Base-by-base conservation (phyloP, 2,888 invertebrate species). In the Boloria euphrosyne region DNA sequence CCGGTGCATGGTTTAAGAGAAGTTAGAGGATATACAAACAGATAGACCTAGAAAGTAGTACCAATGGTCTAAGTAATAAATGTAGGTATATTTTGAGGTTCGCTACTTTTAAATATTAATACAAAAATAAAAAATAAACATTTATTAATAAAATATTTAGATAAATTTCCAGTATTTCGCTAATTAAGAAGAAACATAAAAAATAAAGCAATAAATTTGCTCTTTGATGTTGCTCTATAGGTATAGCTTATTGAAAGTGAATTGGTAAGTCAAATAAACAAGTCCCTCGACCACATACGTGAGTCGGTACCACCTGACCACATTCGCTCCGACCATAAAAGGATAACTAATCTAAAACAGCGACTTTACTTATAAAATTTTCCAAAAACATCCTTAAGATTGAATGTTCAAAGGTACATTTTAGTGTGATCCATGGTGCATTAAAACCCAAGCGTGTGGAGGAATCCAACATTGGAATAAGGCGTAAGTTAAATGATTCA, bases 381-480 rank as follows among this genome's bases (percentile, higher is more conserved):
- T 47, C 49, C 2, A 63, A 71, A 72, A 55, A 5, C 16, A 53
- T 46, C 64, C 52, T 58, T 61, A 61, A 49, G 1, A 0, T 4
- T 38, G 46, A 3, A 4, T 13, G 13, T 10, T 7, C 6, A 52
- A 69, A 64, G 58, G 69, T 66, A 22, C 7, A 69, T 38, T 68
- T 71, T 69, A 2, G 61, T 46, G 55, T 38, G 2, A 7, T 38
- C 31, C 43, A 22, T 31, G 4, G 46, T 51, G 49, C 53, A 52
- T 71, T 66, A 55, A 62, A 67, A 70, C 72, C 70, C 70, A 68
- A 69, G 71, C 68, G 52, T 54, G 60, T 59, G 53, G 47, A 66
- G 65, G 75, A 75, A 75, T 74, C 65, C 67, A 66, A 53, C 17
- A 17, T 18, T n/a, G n/a, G 18, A 57, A 18, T 38, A 46, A 17